Evolutionary conservation across 2,113 vertebrate genomes (phyloP), one percentile per base, ranked within the genome.

Genomic region (Chaenocephalus aceratus): DNA sequence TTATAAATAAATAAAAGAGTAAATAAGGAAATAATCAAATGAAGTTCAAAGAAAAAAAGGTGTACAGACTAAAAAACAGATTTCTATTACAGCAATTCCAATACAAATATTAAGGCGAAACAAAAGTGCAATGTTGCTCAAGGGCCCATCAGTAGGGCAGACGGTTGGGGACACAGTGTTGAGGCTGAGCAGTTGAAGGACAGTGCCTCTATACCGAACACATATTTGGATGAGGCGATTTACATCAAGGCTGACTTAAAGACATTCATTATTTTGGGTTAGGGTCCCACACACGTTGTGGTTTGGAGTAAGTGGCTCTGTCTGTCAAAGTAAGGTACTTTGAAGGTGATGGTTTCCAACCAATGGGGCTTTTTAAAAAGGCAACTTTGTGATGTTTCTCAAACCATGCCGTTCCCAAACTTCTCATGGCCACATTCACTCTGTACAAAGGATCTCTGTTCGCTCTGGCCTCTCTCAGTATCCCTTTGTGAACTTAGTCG

Each of bases 401-500:
- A 80, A 92, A 94, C 87, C 89, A 86, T 78, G 84, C 81, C 62
- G 65, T 92, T 91, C 86, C 86, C 90, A 93, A 93, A 91, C 92
- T 89, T 91, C 91, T 92, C 92, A 92, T 93, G 90, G 89, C 83
- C 90, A 91, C 93, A 93, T 94, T 94, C 93, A 92, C 30, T 60
- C 80, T 26, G 85, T 93, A 95, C 94, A 95, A 94, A 95, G 91
- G 91, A 89, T 92, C 90, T 92, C 94, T 94, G 94, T 94, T 94
- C 86, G 8, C 87, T 82, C 90, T 77, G 89, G 88, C 90, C 91
- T 91, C 91, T 91, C 88, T 93, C 91, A 89, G 90, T 92, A 91
- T 93, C 92, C 93, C 88, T 95, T 94, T 93, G 93, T 93, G 90
- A 94, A 93, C 89, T 87, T 90, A 87, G 89, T 89, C 86, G 85